Percentiles rank a stretch among this genome's conserved stretches.
These are phyloP conservation scores for Torymus tubicola DNA, from an alignment of 2,888 invertebrate species.

Conservation along the genomic window DNA sequence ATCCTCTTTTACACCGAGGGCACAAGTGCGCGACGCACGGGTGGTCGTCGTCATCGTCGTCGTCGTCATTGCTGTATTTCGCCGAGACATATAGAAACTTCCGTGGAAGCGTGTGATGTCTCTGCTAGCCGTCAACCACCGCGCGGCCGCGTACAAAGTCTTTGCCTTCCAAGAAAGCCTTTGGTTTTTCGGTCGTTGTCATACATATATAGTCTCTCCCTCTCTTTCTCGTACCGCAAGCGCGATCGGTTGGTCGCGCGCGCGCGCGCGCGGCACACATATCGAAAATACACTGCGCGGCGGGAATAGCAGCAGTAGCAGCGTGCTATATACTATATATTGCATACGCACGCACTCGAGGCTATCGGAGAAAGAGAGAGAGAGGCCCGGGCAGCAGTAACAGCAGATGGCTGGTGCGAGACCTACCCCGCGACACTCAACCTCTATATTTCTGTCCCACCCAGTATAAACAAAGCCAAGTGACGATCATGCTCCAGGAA, in stretches of 20 bases:
- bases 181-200: slow-evolving; percentile 63
- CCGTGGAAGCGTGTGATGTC: slow-evolving; percentile 61
- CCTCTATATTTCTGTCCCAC: slow-evolving; percentile 73
- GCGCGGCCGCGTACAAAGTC: slow-evolving; percentile 34
- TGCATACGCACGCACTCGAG: slow-evolving; percentile 1
- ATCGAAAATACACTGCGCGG: slow-evolving; percentile 66
- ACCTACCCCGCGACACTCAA: slow-evolving; percentile 69
- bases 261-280: slow-evolving; percentile 49
- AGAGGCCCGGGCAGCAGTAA: background rate
- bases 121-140: slow-evolving; percentile 64
- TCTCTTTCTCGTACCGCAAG: background rate
- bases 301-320: slow-evolving; percentile 57
- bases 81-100: slow-evolving; percentile 49
- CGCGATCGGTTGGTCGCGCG: slow-evolving; percentile 1
- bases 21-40: background rate
- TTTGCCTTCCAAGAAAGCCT: slow-evolving; percentile 61
- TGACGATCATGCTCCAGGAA: slow-evolving; percentile 74
- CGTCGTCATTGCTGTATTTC: slow-evolving; percentile 58
- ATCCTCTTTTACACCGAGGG: slow-evolving; percentile 3
- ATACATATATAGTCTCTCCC: slow-evolving; percentile 55
- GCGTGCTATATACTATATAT: background rate
- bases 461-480: slow-evolving; percentile 73
- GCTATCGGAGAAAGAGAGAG: slow-evolving; percentile 24
- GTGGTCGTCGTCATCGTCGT: slow-evolving; percentile 56
- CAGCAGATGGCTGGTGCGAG: slow-evolving; percentile 69